phyloP scores from a whole-genome alignment of 35 echinoderm and acorn worm genomes.

The Apostichopus japonicus region DNA sequence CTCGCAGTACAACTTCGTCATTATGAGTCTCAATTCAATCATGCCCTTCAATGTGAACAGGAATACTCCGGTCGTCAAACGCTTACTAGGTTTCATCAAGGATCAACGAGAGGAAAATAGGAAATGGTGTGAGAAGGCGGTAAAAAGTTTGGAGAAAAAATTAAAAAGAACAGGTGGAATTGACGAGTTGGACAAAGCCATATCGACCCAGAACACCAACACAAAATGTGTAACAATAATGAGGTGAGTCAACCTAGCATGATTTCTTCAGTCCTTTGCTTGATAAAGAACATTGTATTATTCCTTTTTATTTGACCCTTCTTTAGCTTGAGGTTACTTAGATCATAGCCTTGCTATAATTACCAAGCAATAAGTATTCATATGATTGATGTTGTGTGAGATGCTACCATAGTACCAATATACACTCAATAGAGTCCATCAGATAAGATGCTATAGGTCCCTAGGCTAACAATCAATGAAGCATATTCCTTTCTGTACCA shows the following conservation, averaged over 20 bases:
- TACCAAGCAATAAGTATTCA: too few species aligned
- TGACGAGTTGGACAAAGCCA: slow-evolving; percentile 60
- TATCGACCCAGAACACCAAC: slow-evolving; percentile 46
- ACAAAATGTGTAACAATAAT: slow-evolving; percentile 68
- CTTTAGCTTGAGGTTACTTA: too few species aligned
- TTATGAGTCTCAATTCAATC: slow-evolving; percentile 2
- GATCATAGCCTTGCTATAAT: too few species aligned
- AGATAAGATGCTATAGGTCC: too few species aligned
- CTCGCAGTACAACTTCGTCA: background rate
- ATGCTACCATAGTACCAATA: too few species aligned
- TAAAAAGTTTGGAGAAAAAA: slow-evolving; percentile 58
- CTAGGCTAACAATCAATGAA: too few species aligned
- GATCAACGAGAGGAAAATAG: slow-evolving; percentile 27
- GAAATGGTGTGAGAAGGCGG: slow-evolving; percentile 63
- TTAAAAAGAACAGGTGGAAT: slow-evolving; percentile 53
- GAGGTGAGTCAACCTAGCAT: slow-evolving; percentile 27
- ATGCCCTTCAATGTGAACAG: slow-evolving; percentile 21
- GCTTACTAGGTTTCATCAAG: slow-evolving; percentile 55
- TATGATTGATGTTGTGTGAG: too few species aligned
- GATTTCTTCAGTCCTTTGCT: too few species aligned
- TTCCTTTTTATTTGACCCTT: too few species aligned
- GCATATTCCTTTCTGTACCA: too few species aligned
- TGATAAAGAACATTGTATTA: too few species aligned
- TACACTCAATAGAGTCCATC: too few species aligned
- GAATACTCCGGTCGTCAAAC: slow-evolving; percentile 56